Evolutionary conservation across 2,888 invertebrate species (phyloP).

Genomic region (Drosophila nr. perissopoda): DNA sequence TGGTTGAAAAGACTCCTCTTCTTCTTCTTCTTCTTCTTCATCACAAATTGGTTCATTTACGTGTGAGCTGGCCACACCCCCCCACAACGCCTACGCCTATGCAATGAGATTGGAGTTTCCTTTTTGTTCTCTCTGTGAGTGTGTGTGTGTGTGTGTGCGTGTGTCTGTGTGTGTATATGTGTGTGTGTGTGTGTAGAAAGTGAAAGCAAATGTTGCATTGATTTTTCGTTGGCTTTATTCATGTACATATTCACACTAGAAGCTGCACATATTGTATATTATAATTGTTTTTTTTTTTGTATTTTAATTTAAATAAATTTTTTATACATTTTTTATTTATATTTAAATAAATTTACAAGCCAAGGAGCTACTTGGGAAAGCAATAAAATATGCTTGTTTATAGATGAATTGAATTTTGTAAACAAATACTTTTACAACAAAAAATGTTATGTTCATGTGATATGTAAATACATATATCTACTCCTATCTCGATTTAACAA

Average conservation of each 20-base stretch:
- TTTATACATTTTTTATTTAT: no score
- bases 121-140: background rate
- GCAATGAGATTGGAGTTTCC: constrained; percentile 20
- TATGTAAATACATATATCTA: background rate
- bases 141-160: no score
- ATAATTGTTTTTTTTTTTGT: background rate
- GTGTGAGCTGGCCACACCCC: constrained; percentile 20
- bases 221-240: background rate
- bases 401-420: background rate
- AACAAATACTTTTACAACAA: background rate
- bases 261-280: background rate
- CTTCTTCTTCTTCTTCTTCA: constrained; percentile 12
- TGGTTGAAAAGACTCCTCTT: background rate
- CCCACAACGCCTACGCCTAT: constrained; percentile 9
- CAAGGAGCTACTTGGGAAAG: background rate
- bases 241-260: background rate
- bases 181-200: background rate
- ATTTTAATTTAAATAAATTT: no score
- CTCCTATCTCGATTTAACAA: background rate
- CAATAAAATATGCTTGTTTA: background rate
- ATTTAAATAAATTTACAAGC: no score
- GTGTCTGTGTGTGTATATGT: background rate
- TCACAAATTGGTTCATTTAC: constrained; percentile 62
- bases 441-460: no score
- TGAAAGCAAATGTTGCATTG: background rate